phyloP scores from a whole-genome alignment of 2,113 vertebrate species.

The Columbina picui region DNA sequence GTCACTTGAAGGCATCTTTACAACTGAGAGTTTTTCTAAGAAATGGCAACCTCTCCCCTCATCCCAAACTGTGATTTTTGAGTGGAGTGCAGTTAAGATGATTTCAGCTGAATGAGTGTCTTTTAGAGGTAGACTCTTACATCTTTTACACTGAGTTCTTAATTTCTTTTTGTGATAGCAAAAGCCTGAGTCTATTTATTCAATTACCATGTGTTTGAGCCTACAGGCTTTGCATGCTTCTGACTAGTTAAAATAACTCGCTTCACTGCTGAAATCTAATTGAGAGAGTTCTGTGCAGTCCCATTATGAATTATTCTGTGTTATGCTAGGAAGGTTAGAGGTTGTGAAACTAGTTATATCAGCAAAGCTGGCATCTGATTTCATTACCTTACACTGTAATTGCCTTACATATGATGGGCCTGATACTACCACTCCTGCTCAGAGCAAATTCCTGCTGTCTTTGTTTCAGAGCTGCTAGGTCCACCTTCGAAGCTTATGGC shows the following conservation, averaged over 20 bases:
- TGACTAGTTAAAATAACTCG: conserved; percentile 65
- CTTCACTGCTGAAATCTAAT: conserved; percentile 70
- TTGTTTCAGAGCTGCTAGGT: conserved; percentile 18
- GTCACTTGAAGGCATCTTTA: conserved; percentile 21
- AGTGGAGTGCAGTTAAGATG: not conserved
- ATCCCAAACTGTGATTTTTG: not conserved
- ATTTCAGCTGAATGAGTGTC: not conserved
- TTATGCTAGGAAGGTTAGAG: conserved; percentile 64
- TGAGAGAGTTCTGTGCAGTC: conserved; percentile 64
- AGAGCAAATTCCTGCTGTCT: not conserved
- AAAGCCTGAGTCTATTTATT: conserved; percentile 52
- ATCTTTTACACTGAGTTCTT: conserved; percentile 33
- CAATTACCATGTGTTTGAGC: conserved; percentile 29
- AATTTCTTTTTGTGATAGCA: conserved; percentile 53
- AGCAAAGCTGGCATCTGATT: conserved; percentile 63
- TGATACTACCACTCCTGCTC: not conserved
- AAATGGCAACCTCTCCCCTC: not conserved
- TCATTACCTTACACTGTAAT: conserved; percentile 60
- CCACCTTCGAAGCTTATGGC: not conserved
- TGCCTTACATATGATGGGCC: conserved; percentile 13
- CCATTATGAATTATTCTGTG: conserved; percentile 74
- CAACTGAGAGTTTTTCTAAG: not conserved
- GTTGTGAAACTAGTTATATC: conserved; percentile 63
- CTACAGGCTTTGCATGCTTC: conserved; percentile 51
- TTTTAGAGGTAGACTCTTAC: not conserved